Conservation (phyloP, 2,797 vertebrate species). For the Kryptopterus vitreolus region DNA sequence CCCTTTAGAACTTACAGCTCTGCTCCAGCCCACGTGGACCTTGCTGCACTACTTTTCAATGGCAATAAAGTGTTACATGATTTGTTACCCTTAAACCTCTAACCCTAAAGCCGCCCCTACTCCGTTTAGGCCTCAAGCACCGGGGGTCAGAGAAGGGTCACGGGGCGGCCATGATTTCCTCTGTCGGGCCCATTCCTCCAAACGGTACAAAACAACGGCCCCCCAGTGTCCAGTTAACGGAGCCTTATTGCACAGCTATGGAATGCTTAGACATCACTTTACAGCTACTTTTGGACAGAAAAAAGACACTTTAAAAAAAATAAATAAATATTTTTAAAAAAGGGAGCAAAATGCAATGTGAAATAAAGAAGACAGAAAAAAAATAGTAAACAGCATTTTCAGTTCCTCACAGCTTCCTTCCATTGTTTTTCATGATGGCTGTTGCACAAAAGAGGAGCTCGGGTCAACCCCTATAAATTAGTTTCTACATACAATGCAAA, state of each 20-base stretch:
- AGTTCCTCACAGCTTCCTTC: conserved; percentile 84
- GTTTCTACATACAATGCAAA: conserved; percentile 84
- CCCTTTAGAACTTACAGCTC: conserved; percentile 32
- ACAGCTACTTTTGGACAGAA: conserved; percentile 77
- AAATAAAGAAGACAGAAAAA: conserved; percentile 66
- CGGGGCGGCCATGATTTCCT: conserved; percentile 77
- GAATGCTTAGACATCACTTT: conserved; percentile 79
- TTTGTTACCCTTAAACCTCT: conserved; percentile 80
- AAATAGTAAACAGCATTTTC: conserved; percentile 86
- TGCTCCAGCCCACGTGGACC: conserved; percentile 51
- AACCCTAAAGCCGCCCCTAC: conserved; percentile 73
- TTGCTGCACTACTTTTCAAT: conserved; percentile 61
- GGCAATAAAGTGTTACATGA: conserved; percentile 76
- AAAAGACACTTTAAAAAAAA: conserved; percentile 69
- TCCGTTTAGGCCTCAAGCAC: conserved; percentile 72
- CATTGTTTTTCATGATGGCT: conserved; percentile 81
- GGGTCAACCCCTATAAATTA: conserved; percentile 93
- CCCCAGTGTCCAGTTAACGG: conserved; percentile 82
- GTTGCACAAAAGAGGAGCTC: conserved; percentile 87
- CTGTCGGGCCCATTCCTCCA: conserved; percentile 62
- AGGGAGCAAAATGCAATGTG: conserved; percentile 81
- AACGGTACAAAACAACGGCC: conserved; percentile 79
- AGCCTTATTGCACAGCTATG: conserved; percentile 77
- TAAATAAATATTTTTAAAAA: too few relatives aligned
- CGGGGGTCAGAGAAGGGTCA: conserved; percentile 77